Percentiles rank a stretch among this genome's conserved stretches.
Evolutionary conservation across 2,888 invertebrate species (phyloP).

Genomic region (Digitonthophagus gazella): DNA sequence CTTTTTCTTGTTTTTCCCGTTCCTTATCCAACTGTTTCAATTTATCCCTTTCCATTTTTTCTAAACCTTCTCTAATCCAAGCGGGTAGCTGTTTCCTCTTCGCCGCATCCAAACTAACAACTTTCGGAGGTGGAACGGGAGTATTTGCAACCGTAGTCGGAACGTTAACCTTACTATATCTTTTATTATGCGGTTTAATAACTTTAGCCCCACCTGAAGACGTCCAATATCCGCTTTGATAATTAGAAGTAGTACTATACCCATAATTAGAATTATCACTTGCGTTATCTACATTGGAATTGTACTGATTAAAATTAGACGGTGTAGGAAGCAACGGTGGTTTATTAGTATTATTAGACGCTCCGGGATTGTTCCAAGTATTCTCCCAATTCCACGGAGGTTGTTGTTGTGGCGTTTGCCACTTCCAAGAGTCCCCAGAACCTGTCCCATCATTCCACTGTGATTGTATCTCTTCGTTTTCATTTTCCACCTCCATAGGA

Average conservation of each 20-base stretch:
- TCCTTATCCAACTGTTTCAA: slow-evolving; percentile 81
- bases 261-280: slow-evolving; percentile 26
- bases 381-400: slow-evolving; percentile 44
- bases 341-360: slow-evolving; percentile 43
- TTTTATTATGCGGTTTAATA: slow-evolving; percentile 48
- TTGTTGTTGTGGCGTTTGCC: slow-evolving; percentile 51
- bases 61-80: slow-evolving; percentile 95
- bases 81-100: slow-evolving; percentile 90
- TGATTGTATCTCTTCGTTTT: slow-evolving; percentile 60
- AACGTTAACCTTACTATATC: slow-evolving; percentile 50
- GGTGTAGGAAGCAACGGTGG: slow-evolving; percentile 48
- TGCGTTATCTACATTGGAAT: slow-evolving; percentile 27
- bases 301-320: slow-evolving; percentile 40
- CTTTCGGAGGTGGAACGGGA: slow-evolving; percentile 31
- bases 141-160: slow-evolving; percentile 38
- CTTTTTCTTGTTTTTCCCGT: slow-evolving; percentile 63
- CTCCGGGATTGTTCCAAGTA: slow-evolving; percentile 48
- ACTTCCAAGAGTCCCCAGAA: slow-evolving; percentile 41
- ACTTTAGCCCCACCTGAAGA: slow-evolving; percentile 42
- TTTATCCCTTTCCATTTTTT: slow-evolving; percentile 96
- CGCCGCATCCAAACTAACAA: slow-evolving; percentile 69
- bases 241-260: slow-evolving; percentile 33
- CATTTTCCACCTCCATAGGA: slow-evolving; percentile 83
- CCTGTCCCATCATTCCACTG: slow-evolving; percentile 30
- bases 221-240: slow-evolving; percentile 43